Conservation (phyloP, 2,797 vertebrate genomes). For the Podarcis siculus region DNA sequence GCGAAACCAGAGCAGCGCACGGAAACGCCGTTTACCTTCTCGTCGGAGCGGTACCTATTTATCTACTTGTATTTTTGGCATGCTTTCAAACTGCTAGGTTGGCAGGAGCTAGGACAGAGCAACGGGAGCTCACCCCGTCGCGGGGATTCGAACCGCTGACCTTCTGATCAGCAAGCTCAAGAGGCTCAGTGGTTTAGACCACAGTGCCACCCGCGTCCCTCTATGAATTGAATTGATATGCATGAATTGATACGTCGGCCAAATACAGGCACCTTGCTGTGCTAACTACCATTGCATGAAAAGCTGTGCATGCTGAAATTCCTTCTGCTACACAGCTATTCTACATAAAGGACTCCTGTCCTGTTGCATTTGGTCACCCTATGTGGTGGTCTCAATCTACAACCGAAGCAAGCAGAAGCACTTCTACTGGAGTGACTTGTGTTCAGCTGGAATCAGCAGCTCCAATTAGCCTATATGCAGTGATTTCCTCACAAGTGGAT, state of each 20-base stretch:
- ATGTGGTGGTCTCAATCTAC: background rate
- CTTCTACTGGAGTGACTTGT: background rate
- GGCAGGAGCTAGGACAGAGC: no score
- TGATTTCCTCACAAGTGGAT: background rate
- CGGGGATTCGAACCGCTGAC: no score
- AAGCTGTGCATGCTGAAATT: background rate
- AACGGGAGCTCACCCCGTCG: no score
- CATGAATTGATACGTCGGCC: background rate
- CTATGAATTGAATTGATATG: background rate
- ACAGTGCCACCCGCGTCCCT: no score
- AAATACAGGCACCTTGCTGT: background rate
- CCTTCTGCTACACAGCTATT: background rate
- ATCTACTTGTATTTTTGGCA: no score
- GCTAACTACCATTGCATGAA: background rate
- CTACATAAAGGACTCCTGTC: background rate
- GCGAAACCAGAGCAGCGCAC: no score
- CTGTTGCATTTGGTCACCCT: background rate
- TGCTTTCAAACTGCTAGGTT: no score
- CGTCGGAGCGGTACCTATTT: no score
- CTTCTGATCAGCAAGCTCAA: no score
- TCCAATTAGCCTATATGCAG: background rate
- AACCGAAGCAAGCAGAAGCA: background rate
- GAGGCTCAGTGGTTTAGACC: no score
- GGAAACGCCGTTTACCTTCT: no score
- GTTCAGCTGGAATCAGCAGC: background rate